These are phyloP conservation scores for Petrophora chlorosata DNA, from an alignment of 2,888 invertebrate species.

Conservation along the genomic window DNA sequence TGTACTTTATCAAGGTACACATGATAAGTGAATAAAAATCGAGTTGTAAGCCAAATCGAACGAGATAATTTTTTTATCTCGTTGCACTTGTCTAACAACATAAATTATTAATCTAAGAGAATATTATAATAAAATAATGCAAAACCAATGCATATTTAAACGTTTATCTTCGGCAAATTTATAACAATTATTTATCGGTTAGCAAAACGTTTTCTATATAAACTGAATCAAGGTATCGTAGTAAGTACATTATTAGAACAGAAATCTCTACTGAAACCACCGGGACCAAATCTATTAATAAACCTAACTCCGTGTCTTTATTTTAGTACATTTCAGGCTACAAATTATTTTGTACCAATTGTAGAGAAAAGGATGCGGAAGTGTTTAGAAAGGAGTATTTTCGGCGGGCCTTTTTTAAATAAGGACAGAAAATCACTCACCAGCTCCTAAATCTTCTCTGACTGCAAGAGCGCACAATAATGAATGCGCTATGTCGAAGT, in stretches of 20 bases:
- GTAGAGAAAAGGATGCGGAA: conserved; percentile 52
- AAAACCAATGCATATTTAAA: too few species aligned
- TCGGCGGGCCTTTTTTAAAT: conserved; percentile 58
- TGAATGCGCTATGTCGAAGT: conserved; percentile 99
- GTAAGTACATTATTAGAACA: conserved; percentile 31
- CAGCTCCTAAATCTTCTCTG: conserved; percentile 96
- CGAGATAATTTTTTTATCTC: too few species aligned
- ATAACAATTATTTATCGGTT: too few species aligned
- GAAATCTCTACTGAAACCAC: conserved; percentile 32
- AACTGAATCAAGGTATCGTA: conserved; percentile 11
- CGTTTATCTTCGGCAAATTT: too few species aligned
- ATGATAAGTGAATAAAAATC: too few species aligned
- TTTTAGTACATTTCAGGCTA: conserved; percentile 62
- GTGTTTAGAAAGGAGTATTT: conserved; percentile 25
- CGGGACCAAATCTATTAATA: conserved; percentile 71
- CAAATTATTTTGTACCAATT: conserved; percentile 41
- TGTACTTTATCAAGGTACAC: too few species aligned
- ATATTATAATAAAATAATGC: too few species aligned
- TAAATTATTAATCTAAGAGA: too few species aligned
- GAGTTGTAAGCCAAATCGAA: too few species aligned
- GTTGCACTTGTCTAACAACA: too few species aligned
- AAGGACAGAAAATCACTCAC: conserved; percentile 80
- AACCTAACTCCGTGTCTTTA: conserved; percentile 67
- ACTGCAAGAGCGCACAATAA: conserved; percentile 97
- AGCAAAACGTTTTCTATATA: too few species aligned